A percentile compares a stretch with the other conserved stretches of the same genome.
Evolutionary conservation across 2,797 vertebrate genomes (phyloP).

Genomic region (Halcyon chelicuti): DNA sequence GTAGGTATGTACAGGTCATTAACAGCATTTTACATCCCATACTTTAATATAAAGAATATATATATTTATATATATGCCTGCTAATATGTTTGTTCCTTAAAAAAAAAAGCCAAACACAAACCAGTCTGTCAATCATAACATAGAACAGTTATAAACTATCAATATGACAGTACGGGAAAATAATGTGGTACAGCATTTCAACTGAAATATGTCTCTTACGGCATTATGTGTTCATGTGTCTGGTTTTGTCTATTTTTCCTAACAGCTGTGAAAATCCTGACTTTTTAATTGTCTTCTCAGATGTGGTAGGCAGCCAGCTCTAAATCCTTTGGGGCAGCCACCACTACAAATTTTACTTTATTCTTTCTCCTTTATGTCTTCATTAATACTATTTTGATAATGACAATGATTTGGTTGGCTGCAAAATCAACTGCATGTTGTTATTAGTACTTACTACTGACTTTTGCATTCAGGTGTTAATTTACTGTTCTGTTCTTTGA

Average conservation of each 20-base stretch:
- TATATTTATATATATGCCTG: not conserved
- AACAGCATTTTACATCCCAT: not conserved
- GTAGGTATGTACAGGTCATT: not conserved
- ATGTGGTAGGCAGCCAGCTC: not conserved
- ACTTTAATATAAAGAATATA: not conserved
- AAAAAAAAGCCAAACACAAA: not conserved
- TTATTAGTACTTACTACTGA: constrained; percentile 28
- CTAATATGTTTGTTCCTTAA: not conserved
- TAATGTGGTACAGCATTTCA: not conserved
- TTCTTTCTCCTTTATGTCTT: constrained; percentile 19
- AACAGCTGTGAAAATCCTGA: not conserved
- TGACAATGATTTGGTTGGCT: constrained; percentile 7
- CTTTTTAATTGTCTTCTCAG: not conserved
- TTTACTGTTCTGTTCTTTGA: constrained; percentile 34
- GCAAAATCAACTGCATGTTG: constrained; percentile 18
- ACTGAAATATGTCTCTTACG: not conserved
- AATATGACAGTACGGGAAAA: not conserved
- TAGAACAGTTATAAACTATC: not conserved
- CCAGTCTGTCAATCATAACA: not conserved
- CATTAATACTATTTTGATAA: constrained; percentile 40
- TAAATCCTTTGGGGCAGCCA: not conserved
- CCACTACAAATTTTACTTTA: not conserved
- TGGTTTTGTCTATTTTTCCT: not conserved
- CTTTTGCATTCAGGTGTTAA: constrained; percentile 50
- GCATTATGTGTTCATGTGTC: not conserved